A percentile compares a stretch with the other conserved stretches of the same genome.
Evolutionary conservation across 2,888 invertebrate species (phyloP).

Genomic region (Epirrita christyi): DNA sequence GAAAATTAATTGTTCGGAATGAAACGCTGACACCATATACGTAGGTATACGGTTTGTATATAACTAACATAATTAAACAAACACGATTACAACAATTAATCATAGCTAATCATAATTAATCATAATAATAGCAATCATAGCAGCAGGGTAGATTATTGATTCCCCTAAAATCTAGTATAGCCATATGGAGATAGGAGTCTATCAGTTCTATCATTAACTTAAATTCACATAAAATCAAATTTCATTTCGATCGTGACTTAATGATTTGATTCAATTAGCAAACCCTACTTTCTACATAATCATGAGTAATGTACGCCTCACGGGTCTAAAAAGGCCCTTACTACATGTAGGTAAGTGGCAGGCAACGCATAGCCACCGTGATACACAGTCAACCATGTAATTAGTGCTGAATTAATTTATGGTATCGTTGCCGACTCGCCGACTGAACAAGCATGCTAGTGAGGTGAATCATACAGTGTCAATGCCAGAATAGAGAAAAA

Average conservation of each 20-base stretch:
- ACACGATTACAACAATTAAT: no score
- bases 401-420: constrained; percentile 72
- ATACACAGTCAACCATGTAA: constrained; percentile 55
- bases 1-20: no score
- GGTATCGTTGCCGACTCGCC: constrained; percentile 62
- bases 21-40: no score
- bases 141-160: no score
- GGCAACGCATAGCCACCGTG: constrained; percentile 37
- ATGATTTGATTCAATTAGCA: constrained; percentile 8
- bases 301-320: no score
- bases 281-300: background rate
- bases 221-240: background rate
- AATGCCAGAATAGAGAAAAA: constrained; percentile 45
- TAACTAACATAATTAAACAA: no score
- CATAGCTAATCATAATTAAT: no score
- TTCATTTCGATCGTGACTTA: background rate
- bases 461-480: constrained; percentile 63
- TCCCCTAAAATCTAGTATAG: no score
- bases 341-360: constrained; percentile 16
- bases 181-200: no score
- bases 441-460: constrained; percentile 52
- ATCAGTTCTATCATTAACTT: no score
- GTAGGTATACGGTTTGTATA: no score
- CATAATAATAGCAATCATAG: no score
- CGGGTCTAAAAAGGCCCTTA: background rate